phyloP scores from a whole-genome alignment of 2,797 vertebrate genomes.

The Brotogeris chrysoptera region DNA sequence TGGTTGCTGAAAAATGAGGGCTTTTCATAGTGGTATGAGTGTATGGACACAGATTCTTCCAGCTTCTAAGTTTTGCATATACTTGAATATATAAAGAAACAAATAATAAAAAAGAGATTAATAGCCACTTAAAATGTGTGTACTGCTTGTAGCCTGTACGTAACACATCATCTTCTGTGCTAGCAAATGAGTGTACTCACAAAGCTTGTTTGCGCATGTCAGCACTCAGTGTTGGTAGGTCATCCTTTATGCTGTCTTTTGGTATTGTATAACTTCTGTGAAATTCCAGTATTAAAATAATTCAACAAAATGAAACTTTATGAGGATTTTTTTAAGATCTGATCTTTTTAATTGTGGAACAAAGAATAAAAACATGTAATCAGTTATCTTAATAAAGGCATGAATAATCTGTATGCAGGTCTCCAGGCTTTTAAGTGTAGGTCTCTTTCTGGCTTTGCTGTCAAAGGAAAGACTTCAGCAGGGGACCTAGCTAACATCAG shows the following conservation, averaged over 20 bases:
- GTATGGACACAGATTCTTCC: background rate
- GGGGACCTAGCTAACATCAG: background rate
- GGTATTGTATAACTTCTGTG: accelerated
- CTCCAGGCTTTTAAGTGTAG: background rate
- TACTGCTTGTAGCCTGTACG: background rate
- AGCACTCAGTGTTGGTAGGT: background rate
- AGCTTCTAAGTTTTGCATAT: background rate
- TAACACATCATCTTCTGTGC: background rate
- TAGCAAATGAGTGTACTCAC: background rate
- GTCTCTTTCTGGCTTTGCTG: background rate
- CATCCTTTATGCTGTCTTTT: background rate
- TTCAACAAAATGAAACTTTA: background rate
- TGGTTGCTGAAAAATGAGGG: background rate
- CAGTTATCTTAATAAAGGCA: background rate
- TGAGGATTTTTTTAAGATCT: background rate
- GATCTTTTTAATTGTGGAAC: background rate
- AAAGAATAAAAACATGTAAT: background rate
- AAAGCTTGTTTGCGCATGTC: background rate
- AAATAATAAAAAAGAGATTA: background rate
- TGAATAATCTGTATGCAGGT: accelerated
- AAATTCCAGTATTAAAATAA: background rate
- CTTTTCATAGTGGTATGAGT: background rate
- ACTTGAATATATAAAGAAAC: background rate
- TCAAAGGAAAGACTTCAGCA: background rate
- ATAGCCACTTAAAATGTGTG: background rate